Evolutionary conservation across 2,888 invertebrate genomes (phyloP).

Genomic region (Pardosa pseudoannulata): DNA sequence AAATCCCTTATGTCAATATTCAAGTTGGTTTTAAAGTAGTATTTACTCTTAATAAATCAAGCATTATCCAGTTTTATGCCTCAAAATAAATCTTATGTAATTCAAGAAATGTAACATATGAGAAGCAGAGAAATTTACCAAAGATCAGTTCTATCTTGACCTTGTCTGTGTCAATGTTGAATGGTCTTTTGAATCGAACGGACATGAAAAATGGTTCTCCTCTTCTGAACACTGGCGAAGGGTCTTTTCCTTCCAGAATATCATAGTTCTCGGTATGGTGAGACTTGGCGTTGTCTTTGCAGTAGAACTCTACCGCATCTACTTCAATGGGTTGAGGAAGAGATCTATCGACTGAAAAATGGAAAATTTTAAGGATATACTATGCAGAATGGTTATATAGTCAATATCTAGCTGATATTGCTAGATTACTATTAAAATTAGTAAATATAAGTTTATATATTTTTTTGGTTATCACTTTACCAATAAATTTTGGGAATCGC

Average conservation of each 20-base stretch:
- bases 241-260: slow-evolving; percentile 77
- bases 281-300: slow-evolving; percentile 83
- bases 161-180: slow-evolving; percentile 85
- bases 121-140: slow-evolving; percentile 70
- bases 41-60: no score
- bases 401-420: no score
- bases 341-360: slow-evolving; percentile 32
- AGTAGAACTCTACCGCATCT: slow-evolving; percentile 81
- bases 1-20: no score
- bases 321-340: slow-evolving; percentile 53
- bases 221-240: slow-evolving; percentile 82
- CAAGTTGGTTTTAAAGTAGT: no score
- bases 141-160: slow-evolving; percentile 79
- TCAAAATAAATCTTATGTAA: no score
- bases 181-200: slow-evolving; percentile 85
- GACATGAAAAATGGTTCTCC: slow-evolving; percentile 85
- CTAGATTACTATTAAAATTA: no score
- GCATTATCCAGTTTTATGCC: no score
- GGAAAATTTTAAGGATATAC: not conserved
- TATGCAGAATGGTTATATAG: not conserved
- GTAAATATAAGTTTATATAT: no score
- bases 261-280: slow-evolving; percentile 85
- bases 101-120: no score
- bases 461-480: no score
- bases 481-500: no score